These are phyloP conservation scores for Gasterosteus aculeatus DNA, from an alignment of 2,113 vertebrate genomes.

Conservation along the genomic window DNA sequence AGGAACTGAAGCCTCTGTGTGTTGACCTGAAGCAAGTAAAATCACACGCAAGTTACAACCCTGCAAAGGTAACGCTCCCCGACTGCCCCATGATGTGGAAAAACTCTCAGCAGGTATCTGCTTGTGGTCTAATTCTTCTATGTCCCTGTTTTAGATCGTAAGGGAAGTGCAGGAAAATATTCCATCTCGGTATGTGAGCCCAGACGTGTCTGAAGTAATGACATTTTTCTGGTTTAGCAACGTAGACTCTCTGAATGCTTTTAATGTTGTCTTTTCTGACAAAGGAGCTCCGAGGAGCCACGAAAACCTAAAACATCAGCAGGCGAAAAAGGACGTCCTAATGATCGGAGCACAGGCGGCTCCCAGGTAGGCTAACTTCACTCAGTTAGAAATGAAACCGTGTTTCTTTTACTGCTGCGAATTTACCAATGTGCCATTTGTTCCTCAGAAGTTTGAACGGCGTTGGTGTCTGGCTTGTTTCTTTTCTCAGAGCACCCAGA, in stretches of 20 bases:
- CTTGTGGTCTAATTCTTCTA: background rate
- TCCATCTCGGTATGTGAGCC: conserved; percentile 28
- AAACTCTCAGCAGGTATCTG: background rate
- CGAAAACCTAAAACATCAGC: background rate
- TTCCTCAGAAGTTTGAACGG: background rate
- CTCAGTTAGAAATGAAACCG: background rate
- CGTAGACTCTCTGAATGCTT: background rate
- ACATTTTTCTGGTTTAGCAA: background rate
- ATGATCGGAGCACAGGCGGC: background rate
- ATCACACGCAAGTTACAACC: conserved; percentile 35
- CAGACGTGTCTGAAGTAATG: background rate
- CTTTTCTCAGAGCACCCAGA: background rate
- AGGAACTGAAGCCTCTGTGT: conserved; percentile 66
- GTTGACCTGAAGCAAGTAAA: conserved; percentile 50
- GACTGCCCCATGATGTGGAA: background rate
- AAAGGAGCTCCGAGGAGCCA: conserved; percentile 16
- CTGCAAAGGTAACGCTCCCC: conserved; percentile 51
- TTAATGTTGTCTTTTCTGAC: background rate
- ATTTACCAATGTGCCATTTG: background rate
- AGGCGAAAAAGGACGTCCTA: background rate
- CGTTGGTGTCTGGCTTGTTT: background rate
- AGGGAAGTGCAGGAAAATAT: conserved; percentile 1
- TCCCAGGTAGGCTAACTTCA: conserved; percentile 27
- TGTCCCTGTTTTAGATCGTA: conserved; percentile 27
- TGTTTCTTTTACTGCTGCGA: background rate